Base-by-base conservation (phyloP, 2,113 vertebrate genomes). In the Lonchura striata region DNA sequence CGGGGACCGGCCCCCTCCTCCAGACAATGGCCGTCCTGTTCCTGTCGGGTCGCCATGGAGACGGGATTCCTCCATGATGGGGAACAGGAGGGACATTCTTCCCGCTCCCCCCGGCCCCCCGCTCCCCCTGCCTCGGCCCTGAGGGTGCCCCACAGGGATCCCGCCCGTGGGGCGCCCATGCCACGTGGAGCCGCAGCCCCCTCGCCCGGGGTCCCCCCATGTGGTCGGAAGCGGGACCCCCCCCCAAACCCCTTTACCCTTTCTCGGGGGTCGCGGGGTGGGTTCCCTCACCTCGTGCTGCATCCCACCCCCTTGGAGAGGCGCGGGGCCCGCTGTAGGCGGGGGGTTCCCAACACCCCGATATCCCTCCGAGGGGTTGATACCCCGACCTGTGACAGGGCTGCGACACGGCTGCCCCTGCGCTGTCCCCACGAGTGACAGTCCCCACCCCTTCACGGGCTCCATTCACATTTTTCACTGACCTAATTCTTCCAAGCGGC, bases 61-160 rank as follows among this genome's bases (percentile, higher is more conserved):
- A 96, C 82, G 27, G 79, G 93, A 94, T 94, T 92, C 94, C 89
- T 94, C 88, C 82, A 76, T 91, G 88, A 95, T 93, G 85, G 83
- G 49, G 68, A 88, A 63, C 72, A 83, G 93, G 27, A 83, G 53
- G 46, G 56, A 82, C 53, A 82, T 91, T 93, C 93, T 94, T 89
- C 69, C 59, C 22, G 4, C 19, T 25, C 39, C 49, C 24, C 33
- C 54, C 33, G 33, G 33, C 33, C 47, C 63, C 21, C 35, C 10
- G 17, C 27, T 41, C 41, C 41, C 41, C 41, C 41, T 41, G 41
- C 41, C 75, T 18, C 10, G 35, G 35, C 46, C 41, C 57, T 8
- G 50, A 22, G 89, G 80, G 4, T 61, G n/a, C 17, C 69, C 50
- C 46, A 5, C 50, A 11, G 42, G 52, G 57, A 52, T 50, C 52